A percentile compares a stretch with the other conserved stretches of the same genome.
Conservation (phyloP, 1,140 invertebrate species). For the Drosophila lacertosa region DNA sequence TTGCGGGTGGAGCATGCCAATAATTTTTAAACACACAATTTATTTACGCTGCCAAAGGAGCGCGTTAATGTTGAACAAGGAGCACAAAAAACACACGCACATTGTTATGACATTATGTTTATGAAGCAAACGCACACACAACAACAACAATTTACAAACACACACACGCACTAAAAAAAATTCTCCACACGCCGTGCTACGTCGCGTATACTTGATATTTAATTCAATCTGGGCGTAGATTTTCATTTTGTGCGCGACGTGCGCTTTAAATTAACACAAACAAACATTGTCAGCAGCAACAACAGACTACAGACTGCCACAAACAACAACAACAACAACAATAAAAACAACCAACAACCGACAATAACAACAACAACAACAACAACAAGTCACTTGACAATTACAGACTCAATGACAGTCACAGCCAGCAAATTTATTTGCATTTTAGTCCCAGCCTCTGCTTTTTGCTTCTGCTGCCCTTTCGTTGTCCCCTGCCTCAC, state of each 20-base stretch:
- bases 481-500: slow-evolving; percentile 1
- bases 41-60: slow-evolving; percentile 55
- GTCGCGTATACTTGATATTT: slow-evolving; percentile 74
- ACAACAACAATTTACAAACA: slow-evolving; percentile 49
- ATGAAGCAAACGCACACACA: slow-evolving; percentile 27
- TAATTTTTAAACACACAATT: slow-evolving; percentile 65
- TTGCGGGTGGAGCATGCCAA: slow-evolving; percentile 57
- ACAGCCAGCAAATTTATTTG: slow-evolving; percentile 77
- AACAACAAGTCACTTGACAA: slow-evolving; percentile 72
- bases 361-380: slow-evolving; percentile 42
- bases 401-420: slow-evolving; percentile 79
- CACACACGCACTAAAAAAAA: slow-evolving; percentile 30
- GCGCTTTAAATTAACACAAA: slow-evolving; percentile 77
- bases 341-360: too few relatives aligned
- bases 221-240: slow-evolving; percentile 74
- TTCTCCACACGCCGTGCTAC: slow-evolving; percentile 27
- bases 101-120: slow-evolving; percentile 39
- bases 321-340: too few relatives aligned
- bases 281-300: slow-evolving; percentile 69
- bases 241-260: slow-evolving; percentile 62
- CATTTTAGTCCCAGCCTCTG: slow-evolving; percentile 60
- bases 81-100: slow-evolving; percentile 24
- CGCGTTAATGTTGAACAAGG: slow-evolving; percentile 60
- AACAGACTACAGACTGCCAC: too few relatives aligned
- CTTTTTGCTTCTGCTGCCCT: slow-evolving; percentile 12